Conservation (phyloP, 2,113 vertebrate genomes). For the Daubentonia madagascariensis region DNA sequence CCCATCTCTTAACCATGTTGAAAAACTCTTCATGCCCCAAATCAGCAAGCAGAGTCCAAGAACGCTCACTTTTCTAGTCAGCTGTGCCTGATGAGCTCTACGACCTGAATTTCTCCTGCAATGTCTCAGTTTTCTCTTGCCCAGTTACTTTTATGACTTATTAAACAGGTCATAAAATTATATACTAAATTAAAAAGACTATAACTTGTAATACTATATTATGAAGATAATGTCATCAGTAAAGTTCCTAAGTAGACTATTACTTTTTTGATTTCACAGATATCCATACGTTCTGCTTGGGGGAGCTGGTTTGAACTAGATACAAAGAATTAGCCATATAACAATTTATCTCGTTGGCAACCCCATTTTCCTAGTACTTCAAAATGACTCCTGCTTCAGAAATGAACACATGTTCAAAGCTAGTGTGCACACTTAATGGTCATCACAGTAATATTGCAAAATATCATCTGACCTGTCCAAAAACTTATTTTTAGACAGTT, state of each 20-base stretch:
- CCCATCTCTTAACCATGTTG: not conserved
- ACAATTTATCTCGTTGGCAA: slow-evolving; percentile 44
- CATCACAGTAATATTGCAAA: slow-evolving; percentile 58
- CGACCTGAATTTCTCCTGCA: slow-evolving; percentile 8
- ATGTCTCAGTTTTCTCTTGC: slow-evolving; percentile 25
- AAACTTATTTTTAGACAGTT: slow-evolving; percentile 68
- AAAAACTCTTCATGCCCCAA: not conserved
- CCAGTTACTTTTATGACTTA: slow-evolving; percentile 53
- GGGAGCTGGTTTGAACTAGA: not conserved
- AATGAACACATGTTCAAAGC: slow-evolving; percentile 28
- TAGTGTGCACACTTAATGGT: slow-evolving; percentile 19
- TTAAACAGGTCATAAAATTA: slow-evolving; percentile 66
- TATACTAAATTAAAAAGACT: slow-evolving; percentile 54
- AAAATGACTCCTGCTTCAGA: slow-evolving; percentile 40
- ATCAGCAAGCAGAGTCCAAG: not conserved
- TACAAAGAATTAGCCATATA: slow-evolving; percentile 44
- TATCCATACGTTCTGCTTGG: slow-evolving; percentile 49
- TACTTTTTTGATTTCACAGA: slow-evolving; percentile 45
- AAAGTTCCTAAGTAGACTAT: slow-evolving; percentile 39
- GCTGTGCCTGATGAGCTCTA: not conserved
- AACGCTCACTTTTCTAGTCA: not conserved
- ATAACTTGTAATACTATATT: slow-evolving; percentile 46
- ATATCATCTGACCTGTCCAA: slow-evolving; percentile 56
- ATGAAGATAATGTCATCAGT: slow-evolving; percentile 23
- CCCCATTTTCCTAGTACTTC: not conserved